These are phyloP conservation scores for Podarcis lilfordi DNA, from an alignment of 2,797 vertebrate genomes.

Conservation along the genomic window DNA sequence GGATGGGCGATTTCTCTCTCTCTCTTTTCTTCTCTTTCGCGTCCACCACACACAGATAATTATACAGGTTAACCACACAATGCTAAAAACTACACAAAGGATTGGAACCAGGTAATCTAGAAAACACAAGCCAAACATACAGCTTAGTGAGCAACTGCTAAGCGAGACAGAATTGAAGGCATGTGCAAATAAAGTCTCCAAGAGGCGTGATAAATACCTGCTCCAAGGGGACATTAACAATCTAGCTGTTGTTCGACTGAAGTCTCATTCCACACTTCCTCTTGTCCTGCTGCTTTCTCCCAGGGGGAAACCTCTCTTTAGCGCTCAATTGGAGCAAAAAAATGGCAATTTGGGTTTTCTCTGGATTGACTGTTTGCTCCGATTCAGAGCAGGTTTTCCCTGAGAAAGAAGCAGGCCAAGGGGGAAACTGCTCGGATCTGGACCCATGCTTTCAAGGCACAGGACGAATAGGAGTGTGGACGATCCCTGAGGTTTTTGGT, in stretches of 20 bases:
- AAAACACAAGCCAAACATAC: slow-evolving; percentile 11
- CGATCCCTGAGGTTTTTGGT: no score
- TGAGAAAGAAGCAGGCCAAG: no score
- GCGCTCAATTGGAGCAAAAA: no score
- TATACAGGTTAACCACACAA: slow-evolving; percentile 91
- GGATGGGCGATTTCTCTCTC: slow-evolving; percentile 80
- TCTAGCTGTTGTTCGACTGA: neutral
- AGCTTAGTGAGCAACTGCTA: slow-evolving; percentile 31
- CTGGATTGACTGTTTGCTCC: no score
- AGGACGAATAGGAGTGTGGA: no score
- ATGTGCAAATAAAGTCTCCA: neutral
- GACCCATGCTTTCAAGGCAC: no score
- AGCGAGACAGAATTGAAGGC: accelerated
- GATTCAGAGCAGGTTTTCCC: no score
- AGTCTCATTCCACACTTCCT: no score
- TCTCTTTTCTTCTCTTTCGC: slow-evolving; percentile 92
- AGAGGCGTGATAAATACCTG: neutral
- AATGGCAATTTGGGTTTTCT: no score
- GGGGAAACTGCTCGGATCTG: no score
- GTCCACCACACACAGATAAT: slow-evolving; percentile 93
- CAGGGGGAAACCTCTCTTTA: no score
- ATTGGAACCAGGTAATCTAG: slow-evolving; percentile 89
- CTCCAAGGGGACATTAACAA: neutral
- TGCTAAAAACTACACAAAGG: slow-evolving; percentile 87
- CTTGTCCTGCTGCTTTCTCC: no score